Percentiles rank a stretch among this genome's conserved stretches.
Conservation (phyloP, 1,140 invertebrate genomes). For the Drosophila mojavensis region DNA sequence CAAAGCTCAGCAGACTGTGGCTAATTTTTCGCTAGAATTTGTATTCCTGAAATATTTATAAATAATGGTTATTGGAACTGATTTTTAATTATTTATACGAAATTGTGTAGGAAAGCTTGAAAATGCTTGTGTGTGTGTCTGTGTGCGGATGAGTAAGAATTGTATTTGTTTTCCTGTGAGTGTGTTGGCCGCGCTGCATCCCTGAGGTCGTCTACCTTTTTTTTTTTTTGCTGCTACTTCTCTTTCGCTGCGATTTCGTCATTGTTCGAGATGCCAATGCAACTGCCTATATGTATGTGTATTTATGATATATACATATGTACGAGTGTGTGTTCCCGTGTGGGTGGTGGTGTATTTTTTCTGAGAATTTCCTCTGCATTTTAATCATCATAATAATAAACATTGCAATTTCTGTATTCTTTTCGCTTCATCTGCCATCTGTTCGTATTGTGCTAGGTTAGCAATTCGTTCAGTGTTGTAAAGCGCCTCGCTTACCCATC, state of each 20-base stretch:
- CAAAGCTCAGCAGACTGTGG: slow-evolving; percentile 49
- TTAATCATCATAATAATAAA: slow-evolving; percentile 14
- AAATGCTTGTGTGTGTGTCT: neutral
- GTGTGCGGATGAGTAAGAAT: slow-evolving; percentile 3
- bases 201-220: slow-evolving; percentile 73
- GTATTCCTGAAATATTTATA: slow-evolving; percentile 20
- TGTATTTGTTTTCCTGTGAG: slow-evolving; percentile 1
- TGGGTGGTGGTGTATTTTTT: neutral
- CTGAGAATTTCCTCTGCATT: slow-evolving; percentile 3
- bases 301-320: neutral
- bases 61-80: slow-evolving; percentile 9
- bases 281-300: slow-evolving; percentile 7
- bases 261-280: slow-evolving; percentile 43
- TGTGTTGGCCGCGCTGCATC: slow-evolving; percentile 30
- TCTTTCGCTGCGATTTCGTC: slow-evolving; percentile 46
- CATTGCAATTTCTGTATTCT: neutral
- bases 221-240: slow-evolving; percentile 8
- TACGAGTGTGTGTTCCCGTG: slow-evolving; percentile 8
- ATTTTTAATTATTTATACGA: slow-evolving; percentile 19
- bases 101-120: slow-evolving; percentile 25
- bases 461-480: slow-evolving; percentile 4
- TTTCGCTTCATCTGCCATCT: neutral
- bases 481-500: neutral
- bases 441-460: slow-evolving; percentile 45
- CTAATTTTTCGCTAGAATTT: slow-evolving; percentile 41